Conservation (phyloP, 2,113 vertebrate species). For the Microtus richardsoni region DNA sequence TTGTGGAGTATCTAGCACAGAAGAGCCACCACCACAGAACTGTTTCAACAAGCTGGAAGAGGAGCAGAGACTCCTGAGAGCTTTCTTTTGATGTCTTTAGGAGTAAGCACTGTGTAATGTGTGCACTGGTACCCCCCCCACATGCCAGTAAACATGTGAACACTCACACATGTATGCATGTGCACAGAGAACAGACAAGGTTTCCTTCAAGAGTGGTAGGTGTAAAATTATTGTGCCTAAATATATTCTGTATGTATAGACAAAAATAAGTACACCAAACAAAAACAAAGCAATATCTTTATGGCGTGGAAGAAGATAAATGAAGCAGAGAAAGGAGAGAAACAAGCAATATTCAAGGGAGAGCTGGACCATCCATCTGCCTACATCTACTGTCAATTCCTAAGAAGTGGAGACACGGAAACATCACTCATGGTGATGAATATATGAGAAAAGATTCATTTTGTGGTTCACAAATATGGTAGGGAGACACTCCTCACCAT, state of each 20-base stretch:
- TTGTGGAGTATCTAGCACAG: neutral
- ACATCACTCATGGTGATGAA: neutral
- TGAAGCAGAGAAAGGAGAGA: neutral
- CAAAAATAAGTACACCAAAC: neutral
- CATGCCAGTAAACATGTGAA: neutral
- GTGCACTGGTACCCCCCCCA: neutral
- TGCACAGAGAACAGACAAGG: neutral
- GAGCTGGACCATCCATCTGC: neutral
- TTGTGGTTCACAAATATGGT: neutral
- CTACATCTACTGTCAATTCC: neutral
- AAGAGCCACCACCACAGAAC: neutral
- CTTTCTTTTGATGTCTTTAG: neutral
- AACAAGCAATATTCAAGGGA: neutral
- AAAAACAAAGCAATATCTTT: neutral
- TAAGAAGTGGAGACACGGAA: neutral
- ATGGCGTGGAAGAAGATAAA: neutral
- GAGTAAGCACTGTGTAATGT: neutral
- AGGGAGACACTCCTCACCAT: no score
- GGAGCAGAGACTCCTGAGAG: neutral
- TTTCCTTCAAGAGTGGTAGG: neutral
- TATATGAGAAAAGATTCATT: neutral
- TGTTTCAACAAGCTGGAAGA: neutral
- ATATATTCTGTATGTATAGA: neutral
- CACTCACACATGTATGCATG: no score
- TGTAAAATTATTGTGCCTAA: neutral